Percentiles rank a stretch among this genome's conserved stretches.
Evolutionary conservation across 2,888 invertebrate species (phyloP).

Genomic region (Drosophila kuntzei): DNA sequence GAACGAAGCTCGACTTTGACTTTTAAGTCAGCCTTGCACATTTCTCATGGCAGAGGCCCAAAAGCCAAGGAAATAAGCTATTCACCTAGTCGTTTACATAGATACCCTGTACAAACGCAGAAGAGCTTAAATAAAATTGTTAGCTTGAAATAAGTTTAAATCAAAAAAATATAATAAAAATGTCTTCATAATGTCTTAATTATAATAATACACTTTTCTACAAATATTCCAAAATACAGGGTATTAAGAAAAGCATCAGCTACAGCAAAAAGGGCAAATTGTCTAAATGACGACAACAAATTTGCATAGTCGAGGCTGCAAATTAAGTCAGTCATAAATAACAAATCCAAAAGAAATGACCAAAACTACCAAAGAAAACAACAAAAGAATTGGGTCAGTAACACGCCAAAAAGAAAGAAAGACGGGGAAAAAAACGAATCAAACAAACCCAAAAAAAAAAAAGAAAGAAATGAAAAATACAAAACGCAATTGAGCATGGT

Average conservation of each 20-base stretch:
- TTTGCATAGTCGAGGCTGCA: conserved; percentile 73
- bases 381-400: conserved; percentile 78
- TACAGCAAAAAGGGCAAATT: conserved; percentile 6
- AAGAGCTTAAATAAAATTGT: not conserved
- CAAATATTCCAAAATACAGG: not conserved
- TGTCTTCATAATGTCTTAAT: not conserved
- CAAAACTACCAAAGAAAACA: conserved; percentile 56
- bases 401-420: conserved; percentile 66
- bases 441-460: conserved; percentile 34
- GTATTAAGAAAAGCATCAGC: not conserved
- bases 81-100: not conserved
- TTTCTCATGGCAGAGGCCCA: conserved; percentile 30
- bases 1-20: conserved; percentile 20
- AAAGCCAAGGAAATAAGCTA: not conserved
- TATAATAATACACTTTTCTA: not conserved
- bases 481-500: conserved; percentile 74
- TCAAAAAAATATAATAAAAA: not conserved
- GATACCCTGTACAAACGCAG: conserved; percentile 16
- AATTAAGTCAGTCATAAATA: conserved; percentile 78
- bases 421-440: conserved; percentile 20
- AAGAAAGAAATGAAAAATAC: conserved; percentile 35
- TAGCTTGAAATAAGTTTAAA: not conserved
- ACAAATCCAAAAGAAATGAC: conserved; percentile 79
- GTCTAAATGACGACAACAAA: conserved; percentile 32
- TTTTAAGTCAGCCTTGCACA: conserved; percentile 59